Conservation (phyloP, 2,113 vertebrate species). For the Peromyscus leucopus region DNA sequence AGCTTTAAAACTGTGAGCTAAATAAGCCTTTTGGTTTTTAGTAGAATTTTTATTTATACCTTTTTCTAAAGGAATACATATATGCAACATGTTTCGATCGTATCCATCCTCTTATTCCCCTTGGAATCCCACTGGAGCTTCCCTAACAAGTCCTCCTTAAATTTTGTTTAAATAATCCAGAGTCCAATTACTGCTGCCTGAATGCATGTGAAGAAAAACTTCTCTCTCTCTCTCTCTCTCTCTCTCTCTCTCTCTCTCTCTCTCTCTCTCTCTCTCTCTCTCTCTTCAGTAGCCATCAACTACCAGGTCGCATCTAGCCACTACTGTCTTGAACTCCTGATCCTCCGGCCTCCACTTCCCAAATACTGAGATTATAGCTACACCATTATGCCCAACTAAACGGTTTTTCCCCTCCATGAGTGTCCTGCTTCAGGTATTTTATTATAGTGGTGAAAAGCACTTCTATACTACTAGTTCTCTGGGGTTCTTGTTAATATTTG, state of each 20-base stretch:
- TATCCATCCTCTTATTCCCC: neutral
- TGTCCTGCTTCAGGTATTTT: neutral
- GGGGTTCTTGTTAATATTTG: neutral
- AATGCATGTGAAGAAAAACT: neutral
- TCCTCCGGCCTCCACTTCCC: neutral
- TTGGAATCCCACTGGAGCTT: neutral
- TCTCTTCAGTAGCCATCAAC: neutral
- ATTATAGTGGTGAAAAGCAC: neutral
- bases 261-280: neutral
- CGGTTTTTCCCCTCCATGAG: neutral
- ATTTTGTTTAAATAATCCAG: neutral
- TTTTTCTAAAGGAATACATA: neutral
- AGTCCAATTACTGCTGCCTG: neutral
- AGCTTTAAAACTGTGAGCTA: neutral
- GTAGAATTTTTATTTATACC: neutral
- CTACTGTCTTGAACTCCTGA: neutral
- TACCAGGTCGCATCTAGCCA: neutral
- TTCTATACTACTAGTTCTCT: neutral
- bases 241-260: too few relatives aligned
- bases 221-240: too few relatives aligned
- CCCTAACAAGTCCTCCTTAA: neutral
- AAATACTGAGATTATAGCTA: neutral
- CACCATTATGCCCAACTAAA: neutral
- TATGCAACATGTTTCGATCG: neutral
- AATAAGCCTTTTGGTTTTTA: neutral